Base-by-base conservation (phyloP, 2,113 vertebrate genomes). In the Eolophus roseicapilla region DNA sequence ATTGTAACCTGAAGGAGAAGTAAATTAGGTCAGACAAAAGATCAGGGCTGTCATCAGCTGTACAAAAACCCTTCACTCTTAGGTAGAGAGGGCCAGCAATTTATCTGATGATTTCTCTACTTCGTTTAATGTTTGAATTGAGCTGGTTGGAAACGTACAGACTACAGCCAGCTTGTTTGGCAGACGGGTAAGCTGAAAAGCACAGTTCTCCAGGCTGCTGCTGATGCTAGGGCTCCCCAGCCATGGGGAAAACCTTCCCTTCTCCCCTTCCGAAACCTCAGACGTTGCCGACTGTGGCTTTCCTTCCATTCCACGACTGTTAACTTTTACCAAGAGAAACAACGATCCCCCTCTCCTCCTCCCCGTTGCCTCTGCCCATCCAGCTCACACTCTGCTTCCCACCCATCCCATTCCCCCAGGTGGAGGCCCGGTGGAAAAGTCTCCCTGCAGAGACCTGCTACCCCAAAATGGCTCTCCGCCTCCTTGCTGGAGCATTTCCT, bases 11-110 rank as follows among this genome's bases (percentile, higher is more conserved):
- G 96, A 97, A 97, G 97, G 97, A 96, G 96, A 98, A 98, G 97
- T 98, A 98, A 98, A 98, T 98, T 97, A 97, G 97, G 98, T 98
- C 97, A 98, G 98, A 98, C 96, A 98, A 98, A 98, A 98, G 97
- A 97, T 94, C 91, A 70, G 79, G 31, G 83, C 97, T 97, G 98
- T 98, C 97, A 95, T 94, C 96, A 86, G 94, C 95, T 91, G 89
- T 95, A 95, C 95, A 95, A 86, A 94, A 96, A 44, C 73, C 82
- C 87, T 97, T 97, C 97, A 90, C 90, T 97, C 95, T 96, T 76
- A 70, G 63, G 92, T 57, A 80, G 86, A 65, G 92, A 93, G 81
- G 97, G 87, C 97, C 91, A 75, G 96, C 95, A 91, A 95, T 97
- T 97, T 97, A 97, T 97, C 96, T 96, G 97, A 98, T 97, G 95